Evolutionary conservation across 2,797 vertebrate genomes (phyloP).

Genomic region (Sciurus carolinensis): DNA sequence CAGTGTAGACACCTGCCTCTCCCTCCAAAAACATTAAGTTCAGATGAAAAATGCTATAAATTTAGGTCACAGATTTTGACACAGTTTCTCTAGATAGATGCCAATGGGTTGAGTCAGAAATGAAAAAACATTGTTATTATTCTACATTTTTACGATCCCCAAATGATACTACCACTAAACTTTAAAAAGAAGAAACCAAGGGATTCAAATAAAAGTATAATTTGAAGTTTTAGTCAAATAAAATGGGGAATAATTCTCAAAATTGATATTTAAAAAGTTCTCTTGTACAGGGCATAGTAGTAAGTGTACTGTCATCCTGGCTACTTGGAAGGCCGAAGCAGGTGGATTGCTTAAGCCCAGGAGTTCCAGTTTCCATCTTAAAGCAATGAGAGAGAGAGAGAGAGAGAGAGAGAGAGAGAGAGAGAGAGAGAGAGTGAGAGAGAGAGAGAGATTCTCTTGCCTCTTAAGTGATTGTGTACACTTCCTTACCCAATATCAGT

Average conservation of each 20-base stretch:
- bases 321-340: neutral
- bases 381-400: too few species aligned
- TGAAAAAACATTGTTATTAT: constrained; percentile 12
- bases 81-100: neutral
- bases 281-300: neutral
- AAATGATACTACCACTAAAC: neutral
- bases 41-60: constrained; percentile 1
- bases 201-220: constrained; percentile 21
- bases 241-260: neutral
- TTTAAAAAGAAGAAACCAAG: constrained; percentile 30
- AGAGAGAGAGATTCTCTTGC: too few species aligned
- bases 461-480: neutral
- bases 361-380: neutral
- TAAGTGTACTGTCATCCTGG: neutral
- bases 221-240: constrained; percentile 17
- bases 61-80: constrained; percentile 25
- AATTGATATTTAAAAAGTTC: constrained; percentile 43
- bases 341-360: too few species aligned
- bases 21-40: neutral
- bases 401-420: too few species aligned
- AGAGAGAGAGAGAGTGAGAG: too few species aligned
- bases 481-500: neutral
- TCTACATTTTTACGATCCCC: neutral
- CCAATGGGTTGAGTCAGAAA: constrained; percentile 26
- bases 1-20: neutral